Evolutionary conservation across 2,888 invertebrate species (phyloP).

Genomic region (Eupeodes latifasciatus): DNA sequence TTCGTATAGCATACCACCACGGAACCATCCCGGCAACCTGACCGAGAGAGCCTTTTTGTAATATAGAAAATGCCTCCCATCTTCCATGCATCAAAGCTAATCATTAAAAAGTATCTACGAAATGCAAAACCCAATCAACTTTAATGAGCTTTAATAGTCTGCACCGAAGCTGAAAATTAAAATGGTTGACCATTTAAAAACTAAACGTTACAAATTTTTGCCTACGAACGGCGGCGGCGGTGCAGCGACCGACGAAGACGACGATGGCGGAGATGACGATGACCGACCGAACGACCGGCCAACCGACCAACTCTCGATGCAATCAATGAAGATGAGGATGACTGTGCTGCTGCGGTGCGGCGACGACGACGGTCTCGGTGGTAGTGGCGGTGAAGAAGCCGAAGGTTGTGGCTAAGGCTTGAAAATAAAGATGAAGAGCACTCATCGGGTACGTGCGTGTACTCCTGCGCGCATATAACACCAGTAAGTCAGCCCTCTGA

Average conservation of each 20-base stretch:
- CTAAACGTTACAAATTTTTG: slow-evolving; percentile 76
- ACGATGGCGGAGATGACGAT: not conserved
- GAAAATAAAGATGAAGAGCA: slow-evolving; percentile 20
- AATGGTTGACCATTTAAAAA: slow-evolving; percentile 77
- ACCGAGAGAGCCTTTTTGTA: slow-evolving; percentile 42
- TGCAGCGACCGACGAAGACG: not conserved
- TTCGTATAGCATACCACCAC: not conserved
- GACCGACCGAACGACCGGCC: slow-evolving; percentile 2
- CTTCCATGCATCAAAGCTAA: slow-evolving; percentile 76
- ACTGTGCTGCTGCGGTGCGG: too few species aligned
- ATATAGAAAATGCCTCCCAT: slow-evolving; percentile 70
- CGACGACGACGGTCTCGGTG: too few species aligned
- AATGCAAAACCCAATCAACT: slow-evolving; percentile 79
- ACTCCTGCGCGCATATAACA: slow-evolving; percentile 46
- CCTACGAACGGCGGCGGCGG: slow-evolving; percentile 37
- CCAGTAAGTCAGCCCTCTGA: slow-evolving; percentile 2
- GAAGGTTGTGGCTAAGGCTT: slow-evolving; percentile 19
- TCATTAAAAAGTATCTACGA: slow-evolving; percentile 76
- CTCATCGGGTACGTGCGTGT: slow-evolving; percentile 40
- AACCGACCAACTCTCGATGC: not conserved
- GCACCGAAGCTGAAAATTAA: slow-evolving; percentile 78
- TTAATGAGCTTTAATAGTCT: slow-evolving; percentile 80
- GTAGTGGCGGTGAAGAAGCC: not conserved
- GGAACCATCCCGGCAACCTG: not conserved
- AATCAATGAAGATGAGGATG: not conserved